phyloP scores from a whole-genome alignment of 2,888 invertebrate genomes.

The Drosophila ezoana region DNA sequence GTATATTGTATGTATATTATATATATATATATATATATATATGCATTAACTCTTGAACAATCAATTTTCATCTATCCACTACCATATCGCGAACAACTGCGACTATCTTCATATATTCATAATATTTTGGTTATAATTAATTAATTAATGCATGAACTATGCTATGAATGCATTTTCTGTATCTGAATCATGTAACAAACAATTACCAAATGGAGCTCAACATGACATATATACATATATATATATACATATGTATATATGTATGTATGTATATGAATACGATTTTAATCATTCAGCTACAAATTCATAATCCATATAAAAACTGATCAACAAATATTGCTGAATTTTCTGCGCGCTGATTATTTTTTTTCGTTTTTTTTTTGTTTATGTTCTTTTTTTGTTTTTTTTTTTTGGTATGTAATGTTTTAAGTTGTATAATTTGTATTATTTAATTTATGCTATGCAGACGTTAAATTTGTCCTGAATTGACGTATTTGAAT shows the following conservation, averaged over 20 bases:
- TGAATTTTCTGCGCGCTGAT: neutral
- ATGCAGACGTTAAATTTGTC: conserved; percentile 34
- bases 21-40: conserved; percentile 39
- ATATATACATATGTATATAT: neutral
- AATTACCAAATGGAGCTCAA: conserved; percentile 53
- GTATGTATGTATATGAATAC: conserved; percentile 8
- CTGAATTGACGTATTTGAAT: conserved; percentile 66
- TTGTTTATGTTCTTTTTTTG: conserved; percentile 4
- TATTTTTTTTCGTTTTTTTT: neutral
- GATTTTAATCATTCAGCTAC: conserved; percentile 11
- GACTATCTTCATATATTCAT: conserved; percentile 4
- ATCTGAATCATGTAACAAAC: conserved; percentile 41
- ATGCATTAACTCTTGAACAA: conserved; percentile 40
- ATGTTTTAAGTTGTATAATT: conserved; percentile 39
- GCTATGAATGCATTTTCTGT: conserved; percentile 12
- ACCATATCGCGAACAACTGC: conserved; percentile 29
- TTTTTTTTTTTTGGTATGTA: conserved; percentile 23
- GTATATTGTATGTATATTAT: conserved; percentile 23
- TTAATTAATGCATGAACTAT: conserved; percentile 14
- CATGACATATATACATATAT: conserved; percentile 21
- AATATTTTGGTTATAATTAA: conserved; percentile 16
- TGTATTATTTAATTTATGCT: conserved; percentile 63
- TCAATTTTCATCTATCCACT: conserved; percentile 16
- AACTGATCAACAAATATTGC: conserved; percentile 7
- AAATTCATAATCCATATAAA: conserved; percentile 6